Percentiles rank a stretch among this genome's conserved stretches.
Conservation (phyloP, 2,113 vertebrate species). For the Cottus gobio region DNA sequence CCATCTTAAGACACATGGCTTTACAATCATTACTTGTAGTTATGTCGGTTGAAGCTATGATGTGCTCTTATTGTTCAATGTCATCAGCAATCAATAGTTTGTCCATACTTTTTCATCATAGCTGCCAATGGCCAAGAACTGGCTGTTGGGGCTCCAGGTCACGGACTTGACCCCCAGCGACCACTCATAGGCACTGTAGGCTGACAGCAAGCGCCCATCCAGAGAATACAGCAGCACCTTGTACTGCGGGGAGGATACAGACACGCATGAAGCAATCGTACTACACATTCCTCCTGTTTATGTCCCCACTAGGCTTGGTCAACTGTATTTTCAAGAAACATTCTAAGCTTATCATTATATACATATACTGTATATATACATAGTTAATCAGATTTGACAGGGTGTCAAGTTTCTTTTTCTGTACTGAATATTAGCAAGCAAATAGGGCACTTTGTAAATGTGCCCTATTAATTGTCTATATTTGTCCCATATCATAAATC, state of each 20-base stretch:
- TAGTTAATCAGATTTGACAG: too few species aligned
- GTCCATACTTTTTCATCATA: conserved; percentile 92
- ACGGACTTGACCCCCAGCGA: conserved; percentile 92
- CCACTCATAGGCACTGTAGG: conserved; percentile 92
- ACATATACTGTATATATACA: too few species aligned
- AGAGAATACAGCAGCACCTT: conserved; percentile 94
- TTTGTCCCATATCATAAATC: background rate
- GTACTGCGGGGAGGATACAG: conserved; percentile 82
- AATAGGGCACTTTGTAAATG: background rate
- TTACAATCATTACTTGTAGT: background rate
- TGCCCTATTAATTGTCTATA: too few species aligned
- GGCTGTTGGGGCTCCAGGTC: conserved; percentile 96
- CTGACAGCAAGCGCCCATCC: conserved; percentile 91
- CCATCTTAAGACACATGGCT: background rate
- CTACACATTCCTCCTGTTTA: background rate
- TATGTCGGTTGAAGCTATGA: background rate
- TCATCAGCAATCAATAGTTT: background rate
- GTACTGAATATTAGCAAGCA: background rate
- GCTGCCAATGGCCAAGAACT: conserved; percentile 95
- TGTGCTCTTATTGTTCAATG: background rate
- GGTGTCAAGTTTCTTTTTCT: background rate
- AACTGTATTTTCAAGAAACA: background rate
- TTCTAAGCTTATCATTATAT: background rate
- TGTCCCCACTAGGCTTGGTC: too few species aligned
- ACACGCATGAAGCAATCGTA: background rate